phyloP scores from a whole-genome alignment of 2,113 vertebrate species.

The Corythaeola cristata region DNA sequence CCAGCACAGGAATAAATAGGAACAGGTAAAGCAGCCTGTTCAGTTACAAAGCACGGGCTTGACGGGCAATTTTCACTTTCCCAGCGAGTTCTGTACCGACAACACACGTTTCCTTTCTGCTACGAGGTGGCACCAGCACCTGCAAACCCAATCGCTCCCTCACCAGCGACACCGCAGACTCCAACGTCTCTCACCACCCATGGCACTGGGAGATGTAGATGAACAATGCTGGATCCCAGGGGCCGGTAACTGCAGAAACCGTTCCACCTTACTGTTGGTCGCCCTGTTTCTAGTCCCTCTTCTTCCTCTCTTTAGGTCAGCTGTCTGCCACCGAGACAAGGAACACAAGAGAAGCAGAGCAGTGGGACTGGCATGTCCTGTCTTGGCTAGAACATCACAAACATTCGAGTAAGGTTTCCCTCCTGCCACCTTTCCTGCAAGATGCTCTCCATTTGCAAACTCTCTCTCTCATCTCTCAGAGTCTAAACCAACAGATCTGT shows the following conservation, averaged over 20 bases:
- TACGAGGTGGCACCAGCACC: background rate
- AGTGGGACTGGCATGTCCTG: background rate
- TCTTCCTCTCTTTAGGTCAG: background rate
- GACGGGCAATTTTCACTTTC: background rate
- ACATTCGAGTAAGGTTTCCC: background rate
- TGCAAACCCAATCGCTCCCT: background rate
- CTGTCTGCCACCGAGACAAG: background rate
- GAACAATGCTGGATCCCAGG: background rate
- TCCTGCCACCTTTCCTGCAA: background rate
- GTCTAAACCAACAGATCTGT: background rate
- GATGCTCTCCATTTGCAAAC: background rate
- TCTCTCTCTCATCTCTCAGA: background rate
- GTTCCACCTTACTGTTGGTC: background rate
- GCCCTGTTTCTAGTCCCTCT: background rate
- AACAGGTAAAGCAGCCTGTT: background rate
- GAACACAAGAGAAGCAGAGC: background rate
- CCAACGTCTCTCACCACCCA: background rate
- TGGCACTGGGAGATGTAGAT: fast-evolving
- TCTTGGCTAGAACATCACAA: background rate
- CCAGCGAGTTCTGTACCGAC: background rate
- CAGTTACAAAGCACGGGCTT: background rate
- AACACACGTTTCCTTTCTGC: background rate
- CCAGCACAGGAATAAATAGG: fast-evolving
- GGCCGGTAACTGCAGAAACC: background rate
- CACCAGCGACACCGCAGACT: background rate